Evolutionary conservation across 2,888 invertebrate genomes (phyloP).

Genomic region (Siphlonurus alternatus): DNA sequence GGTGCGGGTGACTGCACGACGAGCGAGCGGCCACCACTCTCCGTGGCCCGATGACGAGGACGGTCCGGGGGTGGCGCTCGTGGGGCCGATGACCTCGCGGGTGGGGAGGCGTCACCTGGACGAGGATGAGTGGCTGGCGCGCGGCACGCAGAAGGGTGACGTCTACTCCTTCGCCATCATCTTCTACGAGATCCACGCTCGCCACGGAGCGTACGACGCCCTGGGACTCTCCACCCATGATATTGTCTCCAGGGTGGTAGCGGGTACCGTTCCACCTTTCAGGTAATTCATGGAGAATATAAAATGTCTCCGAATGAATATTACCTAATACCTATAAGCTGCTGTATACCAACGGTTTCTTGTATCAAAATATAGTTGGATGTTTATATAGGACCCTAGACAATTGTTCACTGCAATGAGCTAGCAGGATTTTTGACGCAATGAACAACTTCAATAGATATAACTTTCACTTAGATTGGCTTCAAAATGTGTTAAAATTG

Average conservation of each 20-base stretch:
- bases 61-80: conserved; percentile 14
- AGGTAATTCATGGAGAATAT: conserved; percentile 38
- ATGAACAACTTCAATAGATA: no score
- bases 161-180: conserved; percentile 77
- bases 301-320: neutral
- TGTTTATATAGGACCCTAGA: no score
- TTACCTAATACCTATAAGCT: no score
- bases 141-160: conserved; percentile 53
- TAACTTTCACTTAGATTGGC: no score
- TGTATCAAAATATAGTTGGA: no score
- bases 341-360: no score
- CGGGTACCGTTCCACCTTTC: conserved; percentile 30
- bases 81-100: neutral
- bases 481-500: no score
- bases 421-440: no score
- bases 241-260: conserved; percentile 41
- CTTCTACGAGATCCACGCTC: conserved; percentile 71
- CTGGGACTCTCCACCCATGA: conserved; percentile 47
- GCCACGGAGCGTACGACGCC: conserved; percentile 57
- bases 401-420: no score
- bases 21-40: conserved; percentile 1
- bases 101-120: neutral
- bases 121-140: neutral
- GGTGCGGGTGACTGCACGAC: conserved; percentile 27
- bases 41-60: conserved; percentile 23